A percentile compares a stretch with the other conserved stretches of the same genome.
phyloP scores from a whole-genome alignment of 2,888 invertebrate species.

The Drosophila maculinotata region DNA sequence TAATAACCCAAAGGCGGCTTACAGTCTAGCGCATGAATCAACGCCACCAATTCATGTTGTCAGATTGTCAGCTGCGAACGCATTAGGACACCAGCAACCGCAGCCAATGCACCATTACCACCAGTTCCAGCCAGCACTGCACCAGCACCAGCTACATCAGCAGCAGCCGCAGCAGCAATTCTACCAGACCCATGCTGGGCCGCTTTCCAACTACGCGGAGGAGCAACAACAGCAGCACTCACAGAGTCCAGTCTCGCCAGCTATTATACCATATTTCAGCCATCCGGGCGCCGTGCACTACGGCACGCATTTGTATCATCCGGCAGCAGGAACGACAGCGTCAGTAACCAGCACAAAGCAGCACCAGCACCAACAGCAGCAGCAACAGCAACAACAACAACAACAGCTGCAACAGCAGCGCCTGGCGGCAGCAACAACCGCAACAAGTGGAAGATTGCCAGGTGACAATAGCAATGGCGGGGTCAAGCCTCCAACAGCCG shows the following conservation, averaged over 20 bases:
- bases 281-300: slow-evolving; percentile 82
- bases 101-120: slow-evolving; percentile 65
- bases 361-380: too few relatives aligned
- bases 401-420: slow-evolving; percentile 45
- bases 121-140: slow-evolving; percentile 48
- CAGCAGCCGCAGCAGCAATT: slow-evolving; percentile 35
- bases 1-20: slow-evolving; percentile 71
- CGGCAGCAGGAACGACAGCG: slow-evolving; percentile 54
- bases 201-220: slow-evolving; percentile 38
- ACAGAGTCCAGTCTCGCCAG: slow-evolving; percentile 47
- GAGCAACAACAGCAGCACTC: slow-evolving; percentile 45
- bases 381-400: slow-evolving; percentile 22
- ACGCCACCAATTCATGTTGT: slow-evolving; percentile 71
- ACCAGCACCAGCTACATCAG: slow-evolving; percentile 39
- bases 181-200: slow-evolving; percentile 32
- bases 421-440: slow-evolving; percentile 38
- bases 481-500: slow-evolving; percentile 46
- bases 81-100: slow-evolving; percentile 53
- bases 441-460: slow-evolving; percentile 63
- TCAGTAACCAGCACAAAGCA: slow-evolving; percentile 24
- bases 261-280: slow-evolving; percentile 72
- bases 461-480: slow-evolving; percentile 44
- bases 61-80: slow-evolving; percentile 70
- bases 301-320: slow-evolving; percentile 82
- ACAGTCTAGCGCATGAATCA: slow-evolving; percentile 69